Percentiles rank a stretch among this genome's conserved stretches.
phyloP scores from a whole-genome alignment of 2,797 vertebrate genomes.

The Fistularia commersonii region DNA sequence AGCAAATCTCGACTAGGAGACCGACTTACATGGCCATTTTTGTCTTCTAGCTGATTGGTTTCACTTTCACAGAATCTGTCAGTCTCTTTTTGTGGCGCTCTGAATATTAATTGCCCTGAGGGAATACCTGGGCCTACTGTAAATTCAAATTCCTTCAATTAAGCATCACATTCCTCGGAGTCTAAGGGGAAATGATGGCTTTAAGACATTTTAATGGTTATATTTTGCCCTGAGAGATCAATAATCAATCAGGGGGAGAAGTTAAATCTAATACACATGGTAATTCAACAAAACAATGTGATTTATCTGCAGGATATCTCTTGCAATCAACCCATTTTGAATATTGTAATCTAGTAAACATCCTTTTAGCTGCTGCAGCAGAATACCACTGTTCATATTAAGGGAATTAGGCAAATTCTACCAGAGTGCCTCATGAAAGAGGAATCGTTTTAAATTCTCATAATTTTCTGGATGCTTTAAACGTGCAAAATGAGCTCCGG shows the following conservation, averaged over 20 bases:
- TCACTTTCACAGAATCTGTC: no score
- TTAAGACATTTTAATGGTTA: background rate
- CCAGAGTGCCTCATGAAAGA: constrained; percentile 2
- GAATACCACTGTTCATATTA: constrained; percentile 23
- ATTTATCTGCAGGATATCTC: constrained; percentile 26
- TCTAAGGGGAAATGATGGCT: background rate
- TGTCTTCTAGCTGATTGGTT: no score
- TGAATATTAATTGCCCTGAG: constrained; percentile 12
- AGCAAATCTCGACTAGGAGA: constrained; percentile 12
- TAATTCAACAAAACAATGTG: constrained; percentile 41
- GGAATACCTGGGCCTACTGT: constrained; percentile 22
- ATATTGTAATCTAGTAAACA: constrained; percentile 29
- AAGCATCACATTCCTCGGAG: constrained; percentile 12
- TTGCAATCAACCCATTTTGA: constrained; percentile 27
- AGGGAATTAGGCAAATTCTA: constrained; percentile 15
- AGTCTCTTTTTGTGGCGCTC: no score
- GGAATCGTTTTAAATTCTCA: constrained; percentile 6
- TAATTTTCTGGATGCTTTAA: constrained; percentile 9
- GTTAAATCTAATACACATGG: constrained; percentile 33
- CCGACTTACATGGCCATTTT: background rate
- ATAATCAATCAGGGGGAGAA: constrained; percentile 38
- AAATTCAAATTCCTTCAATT: constrained; percentile 27
- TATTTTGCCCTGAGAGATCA: constrained; percentile 31
- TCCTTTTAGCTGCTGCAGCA: no score
- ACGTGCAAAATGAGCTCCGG: background rate